phyloP scores from a whole-genome alignment of 2,888 invertebrate genomes.

The Strigamia crassipes region DNA sequence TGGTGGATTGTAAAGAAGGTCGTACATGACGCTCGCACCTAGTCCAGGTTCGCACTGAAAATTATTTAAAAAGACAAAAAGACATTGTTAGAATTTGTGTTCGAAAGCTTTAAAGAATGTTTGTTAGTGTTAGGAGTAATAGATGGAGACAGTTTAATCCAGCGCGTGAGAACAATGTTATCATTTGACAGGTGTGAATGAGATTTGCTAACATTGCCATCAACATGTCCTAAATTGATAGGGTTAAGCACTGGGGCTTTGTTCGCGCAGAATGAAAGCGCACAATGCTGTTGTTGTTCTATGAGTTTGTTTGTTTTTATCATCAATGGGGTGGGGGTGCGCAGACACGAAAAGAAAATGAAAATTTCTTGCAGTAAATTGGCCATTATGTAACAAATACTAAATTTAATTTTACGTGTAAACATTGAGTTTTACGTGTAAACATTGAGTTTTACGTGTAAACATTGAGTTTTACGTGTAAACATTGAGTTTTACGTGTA shows the following conservation, averaged over 20 bases:
- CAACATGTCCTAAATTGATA: neutral
- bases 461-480: too few relatives aligned
- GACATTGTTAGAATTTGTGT: neutral
- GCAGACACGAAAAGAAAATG: too few relatives aligned
- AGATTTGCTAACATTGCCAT: neutral
- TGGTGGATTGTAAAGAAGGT: constrained; percentile 92
- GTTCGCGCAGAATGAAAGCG: neutral
- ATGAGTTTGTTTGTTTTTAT: neutral
- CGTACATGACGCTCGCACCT: constrained; percentile 98
- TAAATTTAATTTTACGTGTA: too few relatives aligned
- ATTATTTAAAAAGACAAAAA: constrained; percentile 54
- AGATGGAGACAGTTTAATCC: neutral
- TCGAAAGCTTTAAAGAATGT: neutral
- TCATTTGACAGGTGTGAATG: neutral
- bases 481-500: too few relatives aligned
- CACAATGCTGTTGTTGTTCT: neutral
- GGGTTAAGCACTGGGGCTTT: neutral
- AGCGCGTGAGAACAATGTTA: neutral
- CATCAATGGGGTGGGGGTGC: too few relatives aligned
- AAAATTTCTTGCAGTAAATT: too few relatives aligned
- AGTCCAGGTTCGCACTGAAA: constrained; percentile 96
- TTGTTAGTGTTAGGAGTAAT: neutral
- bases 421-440: too few relatives aligned
- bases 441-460: too few relatives aligned
- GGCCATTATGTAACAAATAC: too few relatives aligned